Evolutionary conservation across 2,113 vertebrate species (phyloP).

Genomic region (Meleagris gallopavo): DNA sequence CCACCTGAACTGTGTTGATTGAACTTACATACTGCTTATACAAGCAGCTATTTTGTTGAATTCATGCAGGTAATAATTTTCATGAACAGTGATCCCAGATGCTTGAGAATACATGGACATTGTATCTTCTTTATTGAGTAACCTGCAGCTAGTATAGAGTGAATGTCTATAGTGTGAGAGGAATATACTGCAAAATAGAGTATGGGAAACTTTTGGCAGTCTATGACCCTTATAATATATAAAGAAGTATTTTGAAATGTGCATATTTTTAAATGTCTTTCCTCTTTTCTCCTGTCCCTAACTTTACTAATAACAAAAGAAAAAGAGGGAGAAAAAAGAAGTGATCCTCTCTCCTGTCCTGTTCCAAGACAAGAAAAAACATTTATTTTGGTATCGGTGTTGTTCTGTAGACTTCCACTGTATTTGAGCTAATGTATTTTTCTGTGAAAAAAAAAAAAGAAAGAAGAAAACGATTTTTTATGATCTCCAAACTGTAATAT

Average conservation of each 20-base stretch:
- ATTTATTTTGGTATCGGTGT: not conserved
- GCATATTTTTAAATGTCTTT: not conserved
- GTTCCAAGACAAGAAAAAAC: not conserved
- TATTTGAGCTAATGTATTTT: not conserved
- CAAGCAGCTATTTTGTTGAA: not conserved
- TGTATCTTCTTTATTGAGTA: not conserved
- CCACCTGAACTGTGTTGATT: not conserved
- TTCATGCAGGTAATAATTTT: not conserved
- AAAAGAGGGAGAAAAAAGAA: not conserved
- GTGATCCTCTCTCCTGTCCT: rapidly evolving
- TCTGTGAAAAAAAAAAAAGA: not conserved
- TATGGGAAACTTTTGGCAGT: not conserved
- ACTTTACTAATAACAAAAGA: not conserved
- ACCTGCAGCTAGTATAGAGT: not conserved
- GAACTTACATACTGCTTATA: not conserved
- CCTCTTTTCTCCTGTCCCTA: not conserved
- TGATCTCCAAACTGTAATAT: not conserved
- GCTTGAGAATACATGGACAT: rapidly evolving
- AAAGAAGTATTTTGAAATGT: not conserved
- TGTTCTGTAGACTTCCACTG: not conserved
- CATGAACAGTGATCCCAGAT: not conserved
- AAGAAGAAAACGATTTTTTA: not conserved
- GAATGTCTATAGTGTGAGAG: rapidly evolving
- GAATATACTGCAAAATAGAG: not conserved
- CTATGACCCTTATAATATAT: not conserved